Percentiles rank a stretch among this genome's conserved stretches.
phyloP scores from a whole-genome alignment of 1,140 invertebrate species.

The Zelostemma sp. region DNA sequence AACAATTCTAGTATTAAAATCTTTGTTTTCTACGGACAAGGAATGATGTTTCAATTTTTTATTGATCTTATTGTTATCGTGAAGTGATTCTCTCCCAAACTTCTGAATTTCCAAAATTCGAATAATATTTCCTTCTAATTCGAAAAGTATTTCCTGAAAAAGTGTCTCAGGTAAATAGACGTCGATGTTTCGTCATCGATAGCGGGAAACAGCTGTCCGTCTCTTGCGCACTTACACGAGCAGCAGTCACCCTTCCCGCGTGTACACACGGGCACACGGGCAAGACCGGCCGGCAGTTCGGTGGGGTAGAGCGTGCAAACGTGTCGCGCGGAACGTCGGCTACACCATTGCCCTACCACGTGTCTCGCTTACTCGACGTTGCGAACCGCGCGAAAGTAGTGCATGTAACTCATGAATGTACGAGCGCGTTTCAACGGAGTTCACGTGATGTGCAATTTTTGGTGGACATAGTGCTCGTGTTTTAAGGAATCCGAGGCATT shows the following conservation, averaged over 20 bases:
- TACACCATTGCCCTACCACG: conserved; percentile 9
- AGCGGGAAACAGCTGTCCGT: neutral
- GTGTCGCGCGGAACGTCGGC: neutral
- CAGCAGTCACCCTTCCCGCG: neutral
- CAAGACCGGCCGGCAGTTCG: neutral
- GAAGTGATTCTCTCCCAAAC: too few relatives aligned
- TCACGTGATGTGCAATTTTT: neutral
- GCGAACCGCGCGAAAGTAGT: neutral
- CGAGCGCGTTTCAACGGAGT: neutral
- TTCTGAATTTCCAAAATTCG: too few relatives aligned
- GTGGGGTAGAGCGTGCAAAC: neutral
- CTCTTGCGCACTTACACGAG: neutral
- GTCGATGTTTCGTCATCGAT: neutral
- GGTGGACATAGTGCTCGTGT: neutral
- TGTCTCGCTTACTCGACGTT: neutral
- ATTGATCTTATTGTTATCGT: too few relatives aligned
- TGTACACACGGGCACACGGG: neutral
- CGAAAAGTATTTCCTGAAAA: too few relatives aligned
- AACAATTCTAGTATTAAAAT: too few relatives aligned
- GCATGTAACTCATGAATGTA: neutral
- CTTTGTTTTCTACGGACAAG: too few relatives aligned
- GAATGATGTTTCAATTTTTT: too few relatives aligned
- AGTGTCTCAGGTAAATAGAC: neutral
- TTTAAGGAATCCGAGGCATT: neutral
- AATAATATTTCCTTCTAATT: too few relatives aligned